Conservation (phyloP, 92 coral and sea anemone species). For the Heliopora coerulea region DNA sequence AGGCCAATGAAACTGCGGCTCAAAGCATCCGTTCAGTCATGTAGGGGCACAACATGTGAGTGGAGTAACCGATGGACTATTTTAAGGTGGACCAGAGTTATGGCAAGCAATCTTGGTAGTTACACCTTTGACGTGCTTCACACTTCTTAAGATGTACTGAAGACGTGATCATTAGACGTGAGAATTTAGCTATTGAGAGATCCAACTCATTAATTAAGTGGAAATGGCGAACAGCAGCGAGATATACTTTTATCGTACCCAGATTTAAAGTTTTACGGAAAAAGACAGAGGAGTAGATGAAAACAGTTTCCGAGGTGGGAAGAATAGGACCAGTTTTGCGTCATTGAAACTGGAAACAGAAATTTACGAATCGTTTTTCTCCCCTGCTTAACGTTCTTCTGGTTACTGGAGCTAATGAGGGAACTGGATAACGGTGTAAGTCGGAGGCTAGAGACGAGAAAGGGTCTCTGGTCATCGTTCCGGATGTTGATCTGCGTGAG, state of each 20-base stretch:
- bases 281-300: background rate
- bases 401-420: slow-evolving; percentile 40
- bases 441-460: slow-evolving; percentile 44
- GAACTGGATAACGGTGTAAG: slow-evolving; percentile 42
- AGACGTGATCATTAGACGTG: slow-evolving; percentile 37
- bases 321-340: background rate
- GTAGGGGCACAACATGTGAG: background rate
- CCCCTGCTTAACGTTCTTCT: slow-evolving; percentile 51
- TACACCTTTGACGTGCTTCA: slow-evolving; percentile 42
- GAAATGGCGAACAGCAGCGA: slow-evolving; percentile 50
- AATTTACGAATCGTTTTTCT: slow-evolving; percentile 45
- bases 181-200: slow-evolving; percentile 32
- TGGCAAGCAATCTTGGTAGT: slow-evolving; percentile 37
- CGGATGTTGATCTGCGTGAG: slow-evolving; percentile 40
- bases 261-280: slow-evolving; percentile 10
- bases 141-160: too few species aligned
- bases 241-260: slow-evolving; percentile 42
- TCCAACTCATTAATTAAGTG: slow-evolving; percentile 42
- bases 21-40: slow-evolving; percentile 14
- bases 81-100: slow-evolving; percentile 37
- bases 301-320: background rate
- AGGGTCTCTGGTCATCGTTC: slow-evolving; percentile 48
- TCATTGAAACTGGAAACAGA: slow-evolving; percentile 34
- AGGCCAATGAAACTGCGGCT: slow-evolving; percentile 46
- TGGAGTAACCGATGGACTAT: slow-evolving; percentile 15